These are phyloP conservation scores for Drosophila kambysellisi DNA, from an alignment of 2,888 invertebrate genomes.

Conservation along the genomic window DNA sequence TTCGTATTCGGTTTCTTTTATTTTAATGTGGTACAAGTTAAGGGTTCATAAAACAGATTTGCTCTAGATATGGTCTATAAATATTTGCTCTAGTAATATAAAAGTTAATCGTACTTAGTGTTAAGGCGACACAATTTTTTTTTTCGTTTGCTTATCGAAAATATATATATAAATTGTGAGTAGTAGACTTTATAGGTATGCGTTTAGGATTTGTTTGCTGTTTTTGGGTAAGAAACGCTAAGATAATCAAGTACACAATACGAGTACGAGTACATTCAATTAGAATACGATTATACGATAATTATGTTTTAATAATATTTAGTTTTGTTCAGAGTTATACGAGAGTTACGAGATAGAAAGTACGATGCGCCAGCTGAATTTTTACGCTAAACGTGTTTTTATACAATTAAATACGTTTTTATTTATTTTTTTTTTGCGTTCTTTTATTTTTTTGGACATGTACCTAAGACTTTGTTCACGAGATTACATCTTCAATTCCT, in stretches of 20 bases:
- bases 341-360: constrained; percentile 53
- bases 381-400: constrained; percentile 71
- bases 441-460: constrained; percentile 49
- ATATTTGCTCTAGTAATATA: constrained; percentile 15
- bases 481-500: constrained; percentile 38
- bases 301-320: constrained; percentile 40
- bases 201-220: constrained; percentile 32
- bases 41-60: constrained; percentile 15
- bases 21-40: constrained; percentile 3
- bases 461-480: constrained; percentile 61
- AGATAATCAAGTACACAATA: constrained; percentile 70
- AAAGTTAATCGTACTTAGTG: constrained; percentile 37
- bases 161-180: constrained; percentile 10
- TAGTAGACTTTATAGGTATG: constrained; percentile 36
- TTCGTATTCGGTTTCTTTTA: constrained; percentile 14
- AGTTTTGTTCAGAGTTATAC: constrained; percentile 69
- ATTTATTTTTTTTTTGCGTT: constrained; percentile 35
- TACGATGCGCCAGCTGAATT: constrained; percentile 70
- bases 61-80: constrained; percentile 43
- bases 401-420: constrained; percentile 51
- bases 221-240: constrained; percentile 67
- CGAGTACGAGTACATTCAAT: constrained; percentile 62
- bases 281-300: constrained; percentile 63
- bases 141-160: constrained; percentile 26
- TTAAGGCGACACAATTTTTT: constrained; percentile 3